Evolutionary conservation across 2,797 vertebrate genomes (phyloP).

Genomic region (Amazona finschi): DNA sequence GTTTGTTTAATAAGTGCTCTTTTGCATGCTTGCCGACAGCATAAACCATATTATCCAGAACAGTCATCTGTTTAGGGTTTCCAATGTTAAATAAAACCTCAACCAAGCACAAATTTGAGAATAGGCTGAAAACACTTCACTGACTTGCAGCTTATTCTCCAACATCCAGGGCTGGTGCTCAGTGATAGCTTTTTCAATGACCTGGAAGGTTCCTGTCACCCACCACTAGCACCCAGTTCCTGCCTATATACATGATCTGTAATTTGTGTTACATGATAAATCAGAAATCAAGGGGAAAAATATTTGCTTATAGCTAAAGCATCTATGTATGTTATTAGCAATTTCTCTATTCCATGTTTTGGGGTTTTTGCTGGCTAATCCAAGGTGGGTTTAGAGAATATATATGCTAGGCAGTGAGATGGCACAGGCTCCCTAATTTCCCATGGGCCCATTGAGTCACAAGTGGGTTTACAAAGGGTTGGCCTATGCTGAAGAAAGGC

Average conservation of each 20-base stretch:
- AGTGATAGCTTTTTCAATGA: background rate
- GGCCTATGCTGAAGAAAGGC: background rate
- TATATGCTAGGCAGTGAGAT: background rate
- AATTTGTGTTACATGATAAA: background rate
- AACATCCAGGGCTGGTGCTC: background rate
- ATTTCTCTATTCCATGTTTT: background rate
- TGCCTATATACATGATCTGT: background rate
- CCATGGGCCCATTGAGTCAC: accelerated
- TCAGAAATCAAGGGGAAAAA: background rate
- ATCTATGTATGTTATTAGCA: background rate
- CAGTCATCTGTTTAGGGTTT: slow-evolving; percentile 47
- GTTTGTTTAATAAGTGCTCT: slow-evolving; percentile 64
- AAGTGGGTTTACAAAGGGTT: background rate
- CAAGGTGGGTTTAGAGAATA: background rate
- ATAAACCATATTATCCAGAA: slow-evolving; percentile 34
- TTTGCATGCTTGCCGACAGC: slow-evolving; percentile 46
- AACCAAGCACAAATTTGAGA: slow-evolving; percentile 42
- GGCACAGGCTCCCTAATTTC: background rate
- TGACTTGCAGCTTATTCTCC: background rate
- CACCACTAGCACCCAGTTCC: background rate
- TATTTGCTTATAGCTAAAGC: background rate
- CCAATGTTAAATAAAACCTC: slow-evolving; percentile 36
- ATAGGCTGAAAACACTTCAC: background rate
- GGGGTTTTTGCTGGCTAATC: background rate
- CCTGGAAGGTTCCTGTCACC: background rate